A percentile compares a stretch with the other conserved stretches of the same genome.
phyloP scores from a whole-genome alignment of 2,888 invertebrate genomes.

The Lasius fuliginosus region DNA sequence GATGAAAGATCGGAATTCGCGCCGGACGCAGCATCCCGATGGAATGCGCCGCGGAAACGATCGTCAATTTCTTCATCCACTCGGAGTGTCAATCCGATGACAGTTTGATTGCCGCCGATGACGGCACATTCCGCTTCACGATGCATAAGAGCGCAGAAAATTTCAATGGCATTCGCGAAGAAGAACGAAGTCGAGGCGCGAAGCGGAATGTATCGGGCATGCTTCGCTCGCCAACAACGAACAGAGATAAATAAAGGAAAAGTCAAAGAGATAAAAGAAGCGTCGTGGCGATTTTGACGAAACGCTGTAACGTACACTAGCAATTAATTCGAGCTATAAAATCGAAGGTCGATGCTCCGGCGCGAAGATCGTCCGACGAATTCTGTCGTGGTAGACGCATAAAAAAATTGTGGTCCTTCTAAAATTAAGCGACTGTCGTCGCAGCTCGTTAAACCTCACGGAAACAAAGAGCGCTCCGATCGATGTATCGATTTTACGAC shows the following conservation, averaged over 20 bases:
- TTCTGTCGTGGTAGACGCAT: conserved; percentile 25
- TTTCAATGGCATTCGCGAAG: conserved; percentile 21
- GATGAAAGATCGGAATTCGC: conserved; percentile 61
- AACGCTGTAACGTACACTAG: neutral
- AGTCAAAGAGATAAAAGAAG: neutral
- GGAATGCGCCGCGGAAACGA: conserved; percentile 20
- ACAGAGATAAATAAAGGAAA: neutral
- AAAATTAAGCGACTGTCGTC: conserved; percentile 63
- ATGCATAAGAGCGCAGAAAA: conserved; percentile 7
- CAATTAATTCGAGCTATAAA: conserved; percentile 65
- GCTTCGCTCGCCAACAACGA: neutral
- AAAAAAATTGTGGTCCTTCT: conserved; percentile 55
- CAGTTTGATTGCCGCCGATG: conserved; percentile 21
- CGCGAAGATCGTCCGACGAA: conserved; percentile 25
- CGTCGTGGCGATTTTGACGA: neutral
- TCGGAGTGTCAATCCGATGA: conserved; percentile 15
- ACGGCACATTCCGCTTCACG: neutral
- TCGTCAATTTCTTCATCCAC: conserved; percentile 34
- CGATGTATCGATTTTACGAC: conserved; percentile 1
- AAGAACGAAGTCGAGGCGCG: neutral
- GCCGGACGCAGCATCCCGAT: conserved; percentile 27
- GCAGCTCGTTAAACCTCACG: conserved; percentile 57
- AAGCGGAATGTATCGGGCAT: neutral
- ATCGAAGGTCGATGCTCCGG: conserved; percentile 53
- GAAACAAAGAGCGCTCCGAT: conserved; percentile 10